phyloP scores from a whole-genome alignment of 1,140 invertebrate genomes.

The Cataglyphis hispanica region DNA sequence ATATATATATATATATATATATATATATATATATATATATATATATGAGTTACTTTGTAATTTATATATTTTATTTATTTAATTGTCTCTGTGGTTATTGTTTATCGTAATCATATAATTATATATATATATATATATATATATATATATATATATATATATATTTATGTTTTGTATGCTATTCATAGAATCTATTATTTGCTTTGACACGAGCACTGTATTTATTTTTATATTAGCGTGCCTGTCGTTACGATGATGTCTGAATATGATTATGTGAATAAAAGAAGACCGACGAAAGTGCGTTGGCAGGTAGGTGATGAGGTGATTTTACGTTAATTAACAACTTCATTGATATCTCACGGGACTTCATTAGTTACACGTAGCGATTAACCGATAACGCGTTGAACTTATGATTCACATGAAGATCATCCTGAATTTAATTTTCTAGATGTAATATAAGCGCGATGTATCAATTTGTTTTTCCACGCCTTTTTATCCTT shows the following conservation, averaged over 20 bases:
- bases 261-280: slow-evolving; percentile 36
- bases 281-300: slow-evolving; percentile 55
- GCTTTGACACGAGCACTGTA: slow-evolving; percentile 41
- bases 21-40: too few relatives aligned
- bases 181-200: slow-evolving; percentile 47
- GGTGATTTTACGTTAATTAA: slow-evolving; percentile 37
- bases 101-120: background rate
- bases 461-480: slow-evolving; percentile 8
- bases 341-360: background rate
- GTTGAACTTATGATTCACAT: slow-evolving; percentile 12
- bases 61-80: slow-evolving; percentile 28
- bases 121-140: too few relatives aligned
- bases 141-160: too few relatives aligned
- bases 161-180: slow-evolving; percentile 22
- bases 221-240: slow-evolving; percentile 47
- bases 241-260: slow-evolving; percentile 53
- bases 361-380: slow-evolving; percentile 5
- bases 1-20: too few relatives aligned
- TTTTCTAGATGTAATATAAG: slow-evolving; percentile 21
- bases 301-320: slow-evolving; percentile 67
- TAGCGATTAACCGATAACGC: background rate
- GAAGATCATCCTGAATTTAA: slow-evolving; percentile 8
- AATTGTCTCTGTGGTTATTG: background rate
- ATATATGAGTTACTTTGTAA: slow-evolving; percentile 7
- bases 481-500: background rate